Evolutionary conservation across 2,888 invertebrate species (phyloP).

Genomic region (Xestia ashworthii): DNA sequence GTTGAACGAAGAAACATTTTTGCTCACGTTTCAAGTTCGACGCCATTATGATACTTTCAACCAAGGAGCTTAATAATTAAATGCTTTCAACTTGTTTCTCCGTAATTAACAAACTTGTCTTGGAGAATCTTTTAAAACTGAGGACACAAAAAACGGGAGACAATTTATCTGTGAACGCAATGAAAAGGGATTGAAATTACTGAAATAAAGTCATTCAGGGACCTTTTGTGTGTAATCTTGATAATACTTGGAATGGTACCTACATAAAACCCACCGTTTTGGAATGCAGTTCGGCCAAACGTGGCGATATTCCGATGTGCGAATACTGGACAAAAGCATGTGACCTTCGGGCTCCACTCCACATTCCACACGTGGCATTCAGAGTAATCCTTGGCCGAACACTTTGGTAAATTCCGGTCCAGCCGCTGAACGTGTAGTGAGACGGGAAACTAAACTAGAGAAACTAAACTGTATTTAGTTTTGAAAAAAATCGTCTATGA

Average conservation of each 20-base stretch:
- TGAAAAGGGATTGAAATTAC: background rate
- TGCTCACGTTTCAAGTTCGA: constrained; percentile 25
- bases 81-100: background rate
- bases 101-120: constrained; percentile 1
- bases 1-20: constrained; percentile 37
- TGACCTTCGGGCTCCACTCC: constrained; percentile 54
- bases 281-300: constrained; percentile 52
- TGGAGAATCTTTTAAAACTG: constrained; percentile 2
- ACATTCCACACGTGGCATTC: constrained; percentile 63
- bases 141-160: constrained; percentile 10
- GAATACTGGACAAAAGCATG: constrained; percentile 57
- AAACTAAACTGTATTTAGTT: background rate
- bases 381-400: constrained; percentile 57
- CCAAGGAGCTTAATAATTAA: background rate
- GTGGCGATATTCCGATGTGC: constrained; percentile 51
- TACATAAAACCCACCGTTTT: constrained; percentile 23
- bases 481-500: background rate
- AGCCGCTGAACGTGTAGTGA: constrained; percentile 10
- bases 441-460: background rate
- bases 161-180: background rate
- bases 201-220: constrained; percentile 22
- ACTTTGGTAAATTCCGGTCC: constrained; percentile 61
- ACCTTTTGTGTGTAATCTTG: constrained; percentile 39
- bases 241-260: constrained; percentile 37
- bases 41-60: constrained; percentile 10